Evolutionary conservation across 2,888 invertebrate species (phyloP).

Genomic region (Dasysyrphus tricinctus): DNA sequence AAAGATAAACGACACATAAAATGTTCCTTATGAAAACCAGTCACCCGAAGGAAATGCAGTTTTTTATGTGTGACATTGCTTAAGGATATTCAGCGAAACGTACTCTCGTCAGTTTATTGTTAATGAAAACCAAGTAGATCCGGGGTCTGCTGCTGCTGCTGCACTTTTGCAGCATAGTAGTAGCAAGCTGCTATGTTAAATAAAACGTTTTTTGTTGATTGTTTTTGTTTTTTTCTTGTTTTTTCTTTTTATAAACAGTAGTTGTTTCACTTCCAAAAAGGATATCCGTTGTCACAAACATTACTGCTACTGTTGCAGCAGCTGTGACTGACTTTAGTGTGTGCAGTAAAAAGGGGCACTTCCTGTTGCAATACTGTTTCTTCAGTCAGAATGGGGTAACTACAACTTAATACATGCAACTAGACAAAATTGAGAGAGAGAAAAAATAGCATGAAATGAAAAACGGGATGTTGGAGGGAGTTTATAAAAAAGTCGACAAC

Average conservation of each 20-base stretch:
- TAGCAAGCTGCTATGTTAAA: slow-evolving; percentile 69
- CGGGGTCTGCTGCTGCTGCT: slow-evolving; percentile 45
- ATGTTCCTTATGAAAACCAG: slow-evolving; percentile 59
- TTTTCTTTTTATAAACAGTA: slow-evolving; percentile 14
- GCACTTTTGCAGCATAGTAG: slow-evolving; percentile 44
- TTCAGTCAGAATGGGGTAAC: slow-evolving; percentile 30
- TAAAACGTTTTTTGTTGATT: slow-evolving; percentile 45
- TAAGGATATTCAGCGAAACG: slow-evolving; percentile 67
- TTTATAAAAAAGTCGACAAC: slow-evolving; percentile 16
- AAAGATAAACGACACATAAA: slow-evolving; percentile 68
- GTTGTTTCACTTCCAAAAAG: slow-evolving; percentile 68
- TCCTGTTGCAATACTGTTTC: slow-evolving; percentile 48
- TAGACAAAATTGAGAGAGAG: slow-evolving; percentile 23
- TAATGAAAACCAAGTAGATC: slow-evolving; percentile 70
- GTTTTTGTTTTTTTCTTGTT: slow-evolving; percentile 15
- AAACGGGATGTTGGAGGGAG: slow-evolving; percentile 1
- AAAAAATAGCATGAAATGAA: slow-evolving; percentile 6
- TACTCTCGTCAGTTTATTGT: slow-evolving; percentile 68
- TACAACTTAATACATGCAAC: slow-evolving; percentile 33
- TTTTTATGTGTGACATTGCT: slow-evolving; percentile 67
- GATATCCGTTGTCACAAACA: slow-evolving; percentile 73
- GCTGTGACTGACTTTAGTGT: slow-evolving; percentile 70
- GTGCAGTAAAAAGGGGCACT: slow-evolving; percentile 62
- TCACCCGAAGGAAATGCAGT: slow-evolving; percentile 70
- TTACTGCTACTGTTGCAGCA: slow-evolving; percentile 67